Evolutionary conservation across 2,113 vertebrate species (phyloP), one percentile per base, ranked within the genome.

Genomic region (Willisornis vidua): DNA sequence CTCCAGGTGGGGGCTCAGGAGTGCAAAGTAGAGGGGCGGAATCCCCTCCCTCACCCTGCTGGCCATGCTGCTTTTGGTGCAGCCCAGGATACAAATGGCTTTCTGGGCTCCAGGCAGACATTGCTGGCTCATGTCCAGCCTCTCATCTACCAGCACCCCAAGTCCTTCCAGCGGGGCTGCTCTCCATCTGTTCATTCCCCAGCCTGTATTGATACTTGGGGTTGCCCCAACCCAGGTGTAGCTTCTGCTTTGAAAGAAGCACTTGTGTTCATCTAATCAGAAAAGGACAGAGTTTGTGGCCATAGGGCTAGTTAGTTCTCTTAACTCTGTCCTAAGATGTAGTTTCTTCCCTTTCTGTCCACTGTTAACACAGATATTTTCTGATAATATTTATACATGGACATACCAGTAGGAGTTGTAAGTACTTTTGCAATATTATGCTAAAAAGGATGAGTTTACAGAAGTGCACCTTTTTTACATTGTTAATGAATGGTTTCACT

Each of bases 41-140:
- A 41, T 70, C 6, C 29, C 7, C 4, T 62, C 29, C 25, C n/a
- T 71, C 0, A 1, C 6, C 41, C 3, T 70, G 54, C n/a, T 68
- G 54, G 5, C 14, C 78, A 4, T 0, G 0, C 20, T 62, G 17
- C 55, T 43, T 49, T 70, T 57, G 31, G 31, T 62, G 39, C 41
- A 66, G 41, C 20, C 22, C 25, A 43, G 19, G 63, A 55, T 45
- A 5, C 11, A 70, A 0, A 3, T 48, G 63, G 17, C 3, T 4
- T 49, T 76, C 29, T 70, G 55, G 29, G 46, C 25, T 70, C 0
- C 24, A 33, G 41, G 5, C 20, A 24, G 17, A 4, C 55, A 4
- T 6, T 55, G 41, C 48, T 76, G 63, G 25, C 20, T 7, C 12
- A 2, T 35, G 35, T 62, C 41, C 41, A 62, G n/a, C n/a, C 41